Evolutionary conservation across 2,797 vertebrate species (phyloP).

Genomic region (Notamacropus eugenii): DNA sequence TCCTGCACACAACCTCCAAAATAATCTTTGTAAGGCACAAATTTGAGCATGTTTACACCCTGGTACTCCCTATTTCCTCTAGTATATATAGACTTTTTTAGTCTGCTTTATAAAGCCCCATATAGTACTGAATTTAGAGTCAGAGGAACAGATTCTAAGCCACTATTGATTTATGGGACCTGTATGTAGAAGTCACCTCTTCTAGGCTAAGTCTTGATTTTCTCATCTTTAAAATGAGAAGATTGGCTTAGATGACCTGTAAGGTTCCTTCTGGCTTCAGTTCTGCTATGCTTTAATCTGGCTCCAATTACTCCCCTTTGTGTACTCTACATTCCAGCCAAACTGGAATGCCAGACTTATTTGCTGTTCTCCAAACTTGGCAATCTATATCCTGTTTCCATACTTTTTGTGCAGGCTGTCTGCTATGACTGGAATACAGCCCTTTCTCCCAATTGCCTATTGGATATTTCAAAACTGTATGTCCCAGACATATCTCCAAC

Average conservation of each 20-base stretch:
- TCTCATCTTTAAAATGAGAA: constrained; percentile 11
- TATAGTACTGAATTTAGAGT: neutral
- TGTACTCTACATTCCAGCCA: neutral
- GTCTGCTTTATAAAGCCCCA: constrained; percentile 4
- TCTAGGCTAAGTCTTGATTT: neutral
- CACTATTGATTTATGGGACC: neutral
- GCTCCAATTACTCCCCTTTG: neutral
- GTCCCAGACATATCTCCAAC: neutral
- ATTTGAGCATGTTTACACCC: neutral
- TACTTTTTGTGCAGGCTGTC: neutral
- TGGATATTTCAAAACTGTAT: neutral
- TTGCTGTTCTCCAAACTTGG: neutral
- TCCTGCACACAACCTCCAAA: neutral
- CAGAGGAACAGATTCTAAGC: neutral
- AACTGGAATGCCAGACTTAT: neutral
- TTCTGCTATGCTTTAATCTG: neutral
- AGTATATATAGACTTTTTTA: neutral
- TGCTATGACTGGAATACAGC: neutral
- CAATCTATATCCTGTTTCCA: neutral
- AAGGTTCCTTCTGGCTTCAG: neutral
- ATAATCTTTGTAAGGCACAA: neutral
- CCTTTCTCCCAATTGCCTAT: neutral
- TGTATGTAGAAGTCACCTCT: neutral
- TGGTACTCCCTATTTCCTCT: neutral
- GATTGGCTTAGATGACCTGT: neutral